A percentile compares a stretch with the other conserved stretches of the same genome.
Conservation (phyloP, 2,113 vertebrate species). For the Notothenia rossii region DNA sequence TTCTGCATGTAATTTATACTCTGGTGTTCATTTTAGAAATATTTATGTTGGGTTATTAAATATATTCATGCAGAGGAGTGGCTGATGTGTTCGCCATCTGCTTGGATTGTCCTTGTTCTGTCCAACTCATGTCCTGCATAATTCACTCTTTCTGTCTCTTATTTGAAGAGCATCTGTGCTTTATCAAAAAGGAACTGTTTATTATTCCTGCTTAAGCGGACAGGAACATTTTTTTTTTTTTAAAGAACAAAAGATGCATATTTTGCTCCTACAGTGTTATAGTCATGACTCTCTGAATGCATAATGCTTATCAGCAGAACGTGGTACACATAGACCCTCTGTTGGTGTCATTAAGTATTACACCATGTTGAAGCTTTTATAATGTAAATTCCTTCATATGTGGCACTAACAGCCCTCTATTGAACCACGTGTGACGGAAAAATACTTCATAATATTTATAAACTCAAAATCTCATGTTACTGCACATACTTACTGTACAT, state of each 20-base stretch:
- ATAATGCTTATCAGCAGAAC: neutral
- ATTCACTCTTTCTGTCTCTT: neutral
- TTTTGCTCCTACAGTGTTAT: neutral
- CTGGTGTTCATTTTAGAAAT: too few relatives aligned
- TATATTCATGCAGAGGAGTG: conserved; percentile 1
- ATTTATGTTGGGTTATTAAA: conserved; percentile 16
- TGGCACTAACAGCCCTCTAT: neutral
- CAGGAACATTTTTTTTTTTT: too few relatives aligned
- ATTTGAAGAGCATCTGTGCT: neutral
- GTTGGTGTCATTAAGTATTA: conserved; percentile 53
- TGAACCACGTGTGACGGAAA: neutral
- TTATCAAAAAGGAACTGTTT: neutral
- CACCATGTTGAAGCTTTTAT: conserved; percentile 11
- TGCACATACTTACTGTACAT: neutral
- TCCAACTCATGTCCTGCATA: neutral
- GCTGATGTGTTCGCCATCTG: neutral
- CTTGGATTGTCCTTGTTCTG: conserved; percentile 2
- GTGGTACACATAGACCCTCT: conserved; percentile 60
- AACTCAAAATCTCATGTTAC: neutral
- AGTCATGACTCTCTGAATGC: conserved; percentile 3
- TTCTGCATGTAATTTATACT: too few relatives aligned
- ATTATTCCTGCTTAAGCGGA: neutral
- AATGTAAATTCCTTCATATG: neutral
- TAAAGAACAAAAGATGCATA: neutral
- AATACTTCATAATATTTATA: neutral